These are phyloP conservation scores for Vanessa cardui DNA, from an alignment of 2,888 invertebrate species.

Conservation along the genomic window DNA sequence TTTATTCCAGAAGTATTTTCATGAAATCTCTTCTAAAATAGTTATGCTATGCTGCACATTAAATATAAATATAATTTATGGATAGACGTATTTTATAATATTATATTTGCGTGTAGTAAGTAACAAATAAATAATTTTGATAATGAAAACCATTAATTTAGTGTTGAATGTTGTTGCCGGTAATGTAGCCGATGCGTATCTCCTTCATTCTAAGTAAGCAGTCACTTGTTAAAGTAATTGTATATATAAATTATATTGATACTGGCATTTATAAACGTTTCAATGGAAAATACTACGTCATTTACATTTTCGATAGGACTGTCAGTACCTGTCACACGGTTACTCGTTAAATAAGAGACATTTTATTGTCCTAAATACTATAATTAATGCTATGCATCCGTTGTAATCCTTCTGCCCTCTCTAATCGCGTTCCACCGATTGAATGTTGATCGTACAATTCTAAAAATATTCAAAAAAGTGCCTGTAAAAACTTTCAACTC, in stretches of 20 bases:
- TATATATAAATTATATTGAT: background rate
- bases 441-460: no score
- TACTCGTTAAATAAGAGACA: background rate
- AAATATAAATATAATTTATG: no score
- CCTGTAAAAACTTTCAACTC: no score
- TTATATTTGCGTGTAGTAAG: background rate
- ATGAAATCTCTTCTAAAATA: no score
- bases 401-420: no score
- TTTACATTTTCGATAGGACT: background rate
- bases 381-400: no score
- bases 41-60: no score
- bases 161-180: constrained; percentile 6
- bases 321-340: background rate
- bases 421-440: no score
- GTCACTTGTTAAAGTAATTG: background rate
- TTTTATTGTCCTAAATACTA: no score
- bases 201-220: background rate
- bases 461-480: no score
- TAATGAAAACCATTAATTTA: background rate
- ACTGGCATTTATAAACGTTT: background rate
- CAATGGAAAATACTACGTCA: background rate
- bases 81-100: no score
- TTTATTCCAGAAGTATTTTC: no score
- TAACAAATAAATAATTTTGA: background rate
- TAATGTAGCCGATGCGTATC: constrained; percentile 6